A percentile compares a stretch with the other conserved stretches of the same genome.
phyloP scores from a whole-genome alignment of 2,888 invertebrate species.

The Stenolophus ochropezus region DNA sequence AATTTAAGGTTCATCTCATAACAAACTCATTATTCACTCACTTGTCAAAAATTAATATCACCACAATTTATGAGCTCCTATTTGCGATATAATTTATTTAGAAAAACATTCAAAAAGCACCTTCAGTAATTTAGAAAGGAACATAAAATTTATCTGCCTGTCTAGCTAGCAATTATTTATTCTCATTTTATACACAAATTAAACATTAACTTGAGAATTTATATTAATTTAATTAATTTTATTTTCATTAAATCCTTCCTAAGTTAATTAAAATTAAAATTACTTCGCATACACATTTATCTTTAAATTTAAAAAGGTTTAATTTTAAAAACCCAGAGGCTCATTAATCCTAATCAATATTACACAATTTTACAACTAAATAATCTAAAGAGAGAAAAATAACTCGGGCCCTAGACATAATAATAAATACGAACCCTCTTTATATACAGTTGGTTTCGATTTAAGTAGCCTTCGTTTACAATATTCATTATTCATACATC shows the following conservation, averaged over 20 bases:
- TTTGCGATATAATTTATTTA: neutral
- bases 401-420: too few species aligned
- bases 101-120: constrained; percentile 4
- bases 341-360: too few species aligned
- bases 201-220: neutral
- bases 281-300: neutral
- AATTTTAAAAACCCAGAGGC: neutral
- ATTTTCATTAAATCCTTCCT: constrained; percentile 7
- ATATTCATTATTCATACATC: too few species aligned
- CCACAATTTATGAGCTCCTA: neutral
- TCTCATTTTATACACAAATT: constrained; percentile 18
- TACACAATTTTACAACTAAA: too few species aligned
- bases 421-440: too few species aligned
- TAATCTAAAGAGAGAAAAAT: too few species aligned
- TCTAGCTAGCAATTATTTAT: constrained; percentile 1
- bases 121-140: constrained; percentile 12
- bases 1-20: constrained; percentile 38
- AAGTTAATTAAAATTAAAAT: constrained; percentile 10
- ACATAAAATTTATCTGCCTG: neutral
- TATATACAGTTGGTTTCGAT: too few species aligned
- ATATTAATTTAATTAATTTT: constrained; percentile 39
- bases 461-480: too few species aligned
- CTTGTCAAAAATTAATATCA: constrained; percentile 39
- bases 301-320: neutral
- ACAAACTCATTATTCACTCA: constrained; percentile 45